Base-by-base conservation (phyloP, 2,888 invertebrate genomes). In the Cantharis nigra region DNA sequence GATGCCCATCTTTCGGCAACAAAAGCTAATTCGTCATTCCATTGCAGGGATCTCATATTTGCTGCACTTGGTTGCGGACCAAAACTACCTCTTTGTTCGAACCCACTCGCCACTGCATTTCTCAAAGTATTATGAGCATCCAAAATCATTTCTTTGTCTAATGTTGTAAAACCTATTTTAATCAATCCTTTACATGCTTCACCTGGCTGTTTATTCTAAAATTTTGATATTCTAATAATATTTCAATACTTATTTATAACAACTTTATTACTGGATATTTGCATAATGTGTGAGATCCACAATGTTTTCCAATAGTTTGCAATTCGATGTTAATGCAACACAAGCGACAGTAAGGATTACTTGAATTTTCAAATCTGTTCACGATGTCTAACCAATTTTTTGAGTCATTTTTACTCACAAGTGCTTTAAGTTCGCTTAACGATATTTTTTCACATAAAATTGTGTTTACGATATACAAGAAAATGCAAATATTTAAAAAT, bases 1-100 rank as follows among this genome's bases (percentile, higher is more conserved):
- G 86, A 85, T 9, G 88, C 89, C 90, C 89, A 90, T 71, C 87
- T 83, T 79, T 89, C 87, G 2, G 90, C 90, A 62, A 89, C 83
- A 0, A 28, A 11, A 0, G 87, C 89, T 62, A 90, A 79, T 80
- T 90, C 89, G 3, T 85, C 83, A 81, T 89, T 88, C 90, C 90
- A 90, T 75, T 84, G 83, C 71, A 89, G 64, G 16, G 80, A 70
- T 70, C 87, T 83, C 88, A 89, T 89, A 79, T 88, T 87, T 0
- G 86, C 80, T 4, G 89, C 88, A 62, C 85, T 78, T 9, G 87
- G 87, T 81, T 89, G 89, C 1, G 89, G 87, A 3, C 89, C 89
- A 13, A 87, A 87, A 72, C 83, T 82, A 7, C 89, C 89, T 33
- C 85, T 82, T 3, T 63, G 71, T 80, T 89, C 88, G 64, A 80